Evolutionary conservation across 2,113 vertebrate genomes (phyloP), one percentile per base, ranked within the genome.

Genomic region (Crocuta crocuta): DNA sequence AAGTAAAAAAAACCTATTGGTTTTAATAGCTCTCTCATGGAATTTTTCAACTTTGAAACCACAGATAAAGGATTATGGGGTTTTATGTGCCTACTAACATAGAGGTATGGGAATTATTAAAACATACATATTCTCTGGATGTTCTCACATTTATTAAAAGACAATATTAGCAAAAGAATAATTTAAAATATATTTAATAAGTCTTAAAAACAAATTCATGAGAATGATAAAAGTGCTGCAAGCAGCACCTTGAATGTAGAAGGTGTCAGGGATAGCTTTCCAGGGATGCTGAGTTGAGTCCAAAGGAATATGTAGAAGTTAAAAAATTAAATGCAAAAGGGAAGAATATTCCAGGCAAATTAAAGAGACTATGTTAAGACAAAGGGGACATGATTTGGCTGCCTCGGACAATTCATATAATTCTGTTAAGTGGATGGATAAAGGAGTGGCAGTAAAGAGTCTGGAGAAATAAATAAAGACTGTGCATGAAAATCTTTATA

Each of bases 101-200:
- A 31, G 10, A 12, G 5, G n/a, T n/a, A 78, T 15, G 53, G 15
- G 39, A 84, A 84, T 63, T 82, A 84, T 48, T 58, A 91, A 91
- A 33, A 82, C 23, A 70, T 53, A 39, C 0, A 23, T 93, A 80
- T 55, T 48, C 39, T 93, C 39, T 55, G 45, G 12, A 66, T 65
- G 19, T 5, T 33, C 43, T 80, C 35, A 58, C 5, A 61, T 74
- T 93, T 74, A 58, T 74, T 80, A 48, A 66, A 58, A 93, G 17
- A 16, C 0, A 48, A 45, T 4, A 96, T 15, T 58, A 19, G 26
- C 63, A 73, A 89, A 92, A 21, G 3, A 53, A 70, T 66, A 65
- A 89, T 93, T 85, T 39, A 89, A 82, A 92, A 74, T 71, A 55
- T n/a, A 80, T 89, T 79, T 88, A 79, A n/a, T 50, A 81, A 61